Percentiles rank a stretch among this genome's conserved stretches.
These are phyloP conservation scores for Craterocephalus amniculus DNA, from an alignment of 2,797 vertebrate genomes.

Conservation along the genomic window DNA sequence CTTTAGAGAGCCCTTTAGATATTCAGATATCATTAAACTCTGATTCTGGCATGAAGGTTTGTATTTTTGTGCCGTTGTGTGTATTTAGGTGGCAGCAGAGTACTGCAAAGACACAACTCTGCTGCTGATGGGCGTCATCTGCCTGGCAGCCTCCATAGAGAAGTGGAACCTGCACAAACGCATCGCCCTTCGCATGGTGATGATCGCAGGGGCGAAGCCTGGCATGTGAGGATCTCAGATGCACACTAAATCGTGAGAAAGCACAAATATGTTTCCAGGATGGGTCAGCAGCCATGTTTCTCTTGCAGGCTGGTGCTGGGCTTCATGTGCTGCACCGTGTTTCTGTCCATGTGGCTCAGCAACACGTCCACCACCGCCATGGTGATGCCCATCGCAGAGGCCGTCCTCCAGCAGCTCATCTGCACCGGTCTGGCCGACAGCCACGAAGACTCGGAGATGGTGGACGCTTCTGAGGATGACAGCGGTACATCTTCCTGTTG, in stretches of 20 bases:
- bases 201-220: slow-evolving; percentile 96
- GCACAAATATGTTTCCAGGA: neutral
- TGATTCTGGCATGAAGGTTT: neutral
- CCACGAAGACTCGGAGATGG: slow-evolving; percentile 83
- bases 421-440: slow-evolving; percentile 83
- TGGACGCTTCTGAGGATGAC: slow-evolving; percentile 73
- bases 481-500: slow-evolving; percentile 55
- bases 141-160: slow-evolving; percentile 95
- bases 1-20: too few relatives aligned
- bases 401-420: slow-evolving; percentile 95
- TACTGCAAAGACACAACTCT: slow-evolving; percentile 98
- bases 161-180: slow-evolving; percentile 98
- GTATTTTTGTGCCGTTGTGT: slow-evolving; percentile 11
- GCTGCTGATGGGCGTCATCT: slow-evolving; percentile 96
- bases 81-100: slow-evolving; percentile 92
- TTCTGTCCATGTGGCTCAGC: slow-evolving; percentile 99
- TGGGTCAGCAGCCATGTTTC: neutral
- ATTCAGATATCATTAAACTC: too few relatives aligned
- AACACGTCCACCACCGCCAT: slow-evolving; percentile 98
- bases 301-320: slow-evolving; percentile 91
- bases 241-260: too few relatives aligned
- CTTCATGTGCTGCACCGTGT: slow-evolving; percentile 96
- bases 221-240: slow-evolving; percentile 89
- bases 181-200: slow-evolving; percentile 96
- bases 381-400: slow-evolving; percentile 99